Conservation (phyloP, 2,113 vertebrate species). For the Phocoena sinus region DNA sequence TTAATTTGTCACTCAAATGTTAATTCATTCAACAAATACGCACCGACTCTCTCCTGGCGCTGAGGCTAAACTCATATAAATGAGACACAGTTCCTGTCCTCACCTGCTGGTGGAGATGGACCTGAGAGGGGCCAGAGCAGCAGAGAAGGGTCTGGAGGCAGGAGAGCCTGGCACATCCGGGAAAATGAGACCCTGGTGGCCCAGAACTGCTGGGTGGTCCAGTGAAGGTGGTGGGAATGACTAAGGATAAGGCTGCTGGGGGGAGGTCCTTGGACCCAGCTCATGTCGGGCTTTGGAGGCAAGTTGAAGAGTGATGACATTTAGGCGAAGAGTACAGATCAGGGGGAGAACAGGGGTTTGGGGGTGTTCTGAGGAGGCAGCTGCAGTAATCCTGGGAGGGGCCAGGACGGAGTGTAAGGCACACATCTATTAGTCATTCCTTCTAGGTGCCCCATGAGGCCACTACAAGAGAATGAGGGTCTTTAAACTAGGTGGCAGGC, state of each 20-base stretch:
- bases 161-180: not conserved
- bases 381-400: not conserved
- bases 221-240: not conserved
- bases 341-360: rapidly evolving
- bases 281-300: not conserved
- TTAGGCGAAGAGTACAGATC: not conserved
- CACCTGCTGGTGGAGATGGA: not conserved
- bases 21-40: not conserved
- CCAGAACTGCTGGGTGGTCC: not conserved
- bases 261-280: not conserved
- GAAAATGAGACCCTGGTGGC: not conserved
- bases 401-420: not conserved
- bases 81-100: not conserved
- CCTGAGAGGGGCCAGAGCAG: not conserved
- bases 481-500: not conserved
- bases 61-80: not conserved
- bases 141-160: not conserved
- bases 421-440: not conserved
- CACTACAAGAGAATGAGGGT: not conserved
- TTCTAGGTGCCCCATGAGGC: not conserved
- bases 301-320: not conserved
- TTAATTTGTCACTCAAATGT: not conserved
- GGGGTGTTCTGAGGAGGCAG: not conserved
- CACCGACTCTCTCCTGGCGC: not conserved
- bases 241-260: no score